A percentile compares a stretch with the other conserved stretches of the same genome.
Evolutionary conservation across 2,888 invertebrate species (phyloP).

Genomic region (Vanessa cardui): DNA sequence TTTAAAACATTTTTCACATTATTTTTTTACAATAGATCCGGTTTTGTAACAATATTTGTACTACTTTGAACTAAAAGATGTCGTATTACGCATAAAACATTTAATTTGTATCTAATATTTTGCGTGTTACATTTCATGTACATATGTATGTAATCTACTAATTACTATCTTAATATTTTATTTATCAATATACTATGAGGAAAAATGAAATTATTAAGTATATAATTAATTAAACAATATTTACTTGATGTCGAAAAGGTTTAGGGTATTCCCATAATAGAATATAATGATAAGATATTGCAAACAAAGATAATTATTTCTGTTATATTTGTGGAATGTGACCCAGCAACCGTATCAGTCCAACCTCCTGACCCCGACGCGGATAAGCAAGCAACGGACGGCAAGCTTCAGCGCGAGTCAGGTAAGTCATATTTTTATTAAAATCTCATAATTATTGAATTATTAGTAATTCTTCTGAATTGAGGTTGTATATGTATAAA

Average conservation of each 20-base stretch:
- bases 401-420: constrained; percentile 65
- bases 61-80: neutral
- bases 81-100: no score
- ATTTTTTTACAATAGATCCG: neutral
- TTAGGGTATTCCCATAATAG: constrained; percentile 36
- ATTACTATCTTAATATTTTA: no score
- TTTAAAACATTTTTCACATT: constrained; percentile 4
- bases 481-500: no score
- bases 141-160: no score
- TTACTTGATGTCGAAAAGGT: constrained; percentile 13
- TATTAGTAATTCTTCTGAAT: no score
- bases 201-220: constrained; percentile 1
- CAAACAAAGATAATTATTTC: constrained; percentile 10
- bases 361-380: constrained; percentile 70
- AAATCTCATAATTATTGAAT: neutral
- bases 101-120: no score
- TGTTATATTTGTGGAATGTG: constrained; percentile 26
- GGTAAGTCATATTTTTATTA: constrained; percentile 48
- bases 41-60: neutral
- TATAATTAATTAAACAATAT: neutral
- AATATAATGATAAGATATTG: neutral
- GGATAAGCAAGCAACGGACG: constrained; percentile 71
- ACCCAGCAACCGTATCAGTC: constrained; percentile 70
- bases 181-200: constrained; percentile 8
- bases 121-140: no score